Base-by-base conservation (phyloP, 1,140 invertebrate genomes). In the Paramacrobiotus metropolitanus region DNA sequence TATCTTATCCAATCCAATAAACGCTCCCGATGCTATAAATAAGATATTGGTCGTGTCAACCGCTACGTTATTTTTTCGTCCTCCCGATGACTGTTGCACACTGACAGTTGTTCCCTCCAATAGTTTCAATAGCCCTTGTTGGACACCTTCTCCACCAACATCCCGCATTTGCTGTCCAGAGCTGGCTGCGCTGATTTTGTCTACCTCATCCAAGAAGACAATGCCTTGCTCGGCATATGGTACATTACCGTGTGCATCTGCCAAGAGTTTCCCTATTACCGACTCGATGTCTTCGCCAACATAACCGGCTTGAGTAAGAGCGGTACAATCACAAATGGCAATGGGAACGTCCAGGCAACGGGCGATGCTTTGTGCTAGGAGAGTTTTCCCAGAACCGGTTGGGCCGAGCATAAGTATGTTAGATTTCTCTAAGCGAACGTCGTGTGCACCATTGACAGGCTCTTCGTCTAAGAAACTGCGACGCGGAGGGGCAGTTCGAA, bases 371-470 rank as follows among this genome's bases (percentile, higher is more conserved):
- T 70, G 3, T 0, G 69, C 68, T 20, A 68, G 31, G n/a, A 69
- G 61, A 1, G 68, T 70, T 61, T 69, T 70, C 21, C 68, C 68
- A 21, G 30, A 63, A 21, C 68, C 68, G 1, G 68, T 70, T 1
- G 69, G 68, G 15, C 68, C 69, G 55, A 70, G 30, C 21, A 70
- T 31, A 40, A 70, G 24, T 31, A 70, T 70, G 63, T 70, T 70
- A 15, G 29, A 31, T 59, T 70, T 70, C 1, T n/a, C 60, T n/a
- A 70, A 21, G 60, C 69, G 66, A 59, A 70, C 45, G 20, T 65
- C 66, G 4, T 55, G 15, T 4, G 15, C 48, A 20, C 24, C 48
- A 59, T 61, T 44, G 2, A 1, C 60, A 15, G 24, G 31, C 9
- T 59, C 18, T 2, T 21, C 2, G 3, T 31, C 1, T 9, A 55